A percentile compares a stretch with the other conserved stretches of the same genome.
Conservation (phyloP, 2,888 invertebrate species). For the Marronus borbonicus region DNA sequence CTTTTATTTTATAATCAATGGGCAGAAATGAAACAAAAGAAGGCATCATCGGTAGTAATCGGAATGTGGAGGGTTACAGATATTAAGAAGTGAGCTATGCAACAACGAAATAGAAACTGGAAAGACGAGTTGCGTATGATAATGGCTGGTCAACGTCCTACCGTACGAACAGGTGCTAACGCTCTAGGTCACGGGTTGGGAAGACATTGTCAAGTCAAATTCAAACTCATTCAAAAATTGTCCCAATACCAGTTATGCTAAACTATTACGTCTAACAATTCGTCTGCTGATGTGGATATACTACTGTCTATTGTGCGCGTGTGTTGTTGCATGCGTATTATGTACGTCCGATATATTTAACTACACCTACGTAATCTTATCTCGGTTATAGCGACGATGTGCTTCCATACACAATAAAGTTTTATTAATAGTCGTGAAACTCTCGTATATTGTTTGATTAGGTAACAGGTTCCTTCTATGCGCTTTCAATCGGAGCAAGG, state of each 20-base stretch:
- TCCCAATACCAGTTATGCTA: slow-evolving; percentile 57
- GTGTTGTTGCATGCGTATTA: slow-evolving; percentile 22
- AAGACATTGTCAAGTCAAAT: slow-evolving; percentile 54
- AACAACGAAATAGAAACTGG: slow-evolving; percentile 68
- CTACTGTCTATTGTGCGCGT: slow-evolving; percentile 36
- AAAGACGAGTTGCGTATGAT: slow-evolving; percentile 69
- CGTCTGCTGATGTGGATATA: slow-evolving; percentile 48
- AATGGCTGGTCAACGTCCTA: slow-evolving; percentile 68
- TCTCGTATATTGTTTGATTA: slow-evolving; percentile 33
- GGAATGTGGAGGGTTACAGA: slow-evolving; percentile 52
- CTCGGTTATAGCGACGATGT: slow-evolving; percentile 30
- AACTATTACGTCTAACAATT: slow-evolving; percentile 54
- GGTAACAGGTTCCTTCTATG: slow-evolving; percentile 31
- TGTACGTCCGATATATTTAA: slow-evolving; percentile 23
- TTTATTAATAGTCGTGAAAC: slow-evolving; percentile 39
- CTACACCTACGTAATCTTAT: slow-evolving; percentile 45
- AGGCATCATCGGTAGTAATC: slow-evolving; percentile 45
- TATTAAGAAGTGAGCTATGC: slow-evolving; percentile 54
- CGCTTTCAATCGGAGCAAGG: slow-evolving; percentile 23
- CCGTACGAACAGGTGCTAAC: slow-evolving; percentile 68
- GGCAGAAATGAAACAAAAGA: slow-evolving; percentile 49
- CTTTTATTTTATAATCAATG: slow-evolving; percentile 49
- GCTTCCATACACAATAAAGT: slow-evolving; percentile 44
- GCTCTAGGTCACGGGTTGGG: slow-evolving; percentile 63
- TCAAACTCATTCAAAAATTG: slow-evolving; percentile 57